phyloP scores from a whole-genome alignment of 2,888 invertebrate species.

The Metacarcinus magister region DNA sequence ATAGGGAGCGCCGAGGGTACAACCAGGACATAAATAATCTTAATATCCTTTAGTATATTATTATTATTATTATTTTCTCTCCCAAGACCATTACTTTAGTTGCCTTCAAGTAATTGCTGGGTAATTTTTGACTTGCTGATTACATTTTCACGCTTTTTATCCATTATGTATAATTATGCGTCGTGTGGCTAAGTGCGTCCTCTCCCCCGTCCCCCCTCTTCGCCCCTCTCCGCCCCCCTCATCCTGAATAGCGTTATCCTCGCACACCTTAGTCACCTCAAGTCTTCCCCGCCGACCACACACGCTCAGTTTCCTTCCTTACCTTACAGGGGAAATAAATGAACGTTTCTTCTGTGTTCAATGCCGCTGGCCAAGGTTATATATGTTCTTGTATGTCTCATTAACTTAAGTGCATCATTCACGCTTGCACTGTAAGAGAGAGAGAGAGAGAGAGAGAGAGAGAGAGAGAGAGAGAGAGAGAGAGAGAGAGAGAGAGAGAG shows the following conservation, averaged over 20 bases:
- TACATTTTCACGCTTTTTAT: slow-evolving; percentile 26
- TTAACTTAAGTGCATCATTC: not conserved
- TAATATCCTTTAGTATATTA: not conserved
- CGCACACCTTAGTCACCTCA: not conserved
- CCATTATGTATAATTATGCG: slow-evolving; percentile 13
- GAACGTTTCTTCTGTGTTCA: not conserved
- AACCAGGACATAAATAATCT: not conserved
- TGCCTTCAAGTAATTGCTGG: not conserved
- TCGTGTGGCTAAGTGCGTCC: not conserved
- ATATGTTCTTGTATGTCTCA: not conserved
- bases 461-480: slow-evolving; percentile 2
- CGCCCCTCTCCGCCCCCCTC: too few species aligned
- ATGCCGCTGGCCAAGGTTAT: not conserved
- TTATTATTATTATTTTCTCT: not conserved
- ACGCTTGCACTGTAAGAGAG: not conserved
- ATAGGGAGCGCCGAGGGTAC: not conserved
- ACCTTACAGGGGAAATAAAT: not conserved
- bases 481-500: slow-evolving; percentile 2
- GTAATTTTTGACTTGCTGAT: not conserved
- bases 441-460: not conserved
- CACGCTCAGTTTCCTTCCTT: not conserved
- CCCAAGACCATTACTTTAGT: not conserved
- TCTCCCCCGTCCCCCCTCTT: not conserved
- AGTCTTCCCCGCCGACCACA: not conserved
- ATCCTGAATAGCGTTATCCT: too few species aligned